Conservation (phyloP, 2,113 vertebrate species). For the Mesembrinibis cayennensis region DNA sequence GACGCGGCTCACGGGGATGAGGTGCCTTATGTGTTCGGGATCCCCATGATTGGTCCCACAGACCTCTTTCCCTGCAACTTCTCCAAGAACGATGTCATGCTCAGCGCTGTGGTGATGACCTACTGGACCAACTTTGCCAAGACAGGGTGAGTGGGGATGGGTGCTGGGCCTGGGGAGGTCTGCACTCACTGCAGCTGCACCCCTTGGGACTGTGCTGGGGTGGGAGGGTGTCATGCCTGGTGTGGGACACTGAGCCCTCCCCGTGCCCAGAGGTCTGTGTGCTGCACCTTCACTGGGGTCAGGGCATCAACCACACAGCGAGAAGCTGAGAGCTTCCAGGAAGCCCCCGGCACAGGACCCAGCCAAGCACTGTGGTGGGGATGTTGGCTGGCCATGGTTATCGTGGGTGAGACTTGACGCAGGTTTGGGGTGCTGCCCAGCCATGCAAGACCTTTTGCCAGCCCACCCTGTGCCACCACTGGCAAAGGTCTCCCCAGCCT, state of each 20-base stretch:
- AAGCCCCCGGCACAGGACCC: neutral
- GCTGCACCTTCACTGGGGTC: neutral
- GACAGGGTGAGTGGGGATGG: conserved; percentile 87
- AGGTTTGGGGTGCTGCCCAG: neutral
- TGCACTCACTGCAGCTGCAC: neutral
- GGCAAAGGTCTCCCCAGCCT: neutral
- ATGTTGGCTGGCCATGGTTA: neutral
- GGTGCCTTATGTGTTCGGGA: conserved; percentile 97
- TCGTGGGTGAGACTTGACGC: neutral
- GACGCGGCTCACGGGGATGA: conserved; percentile 97
- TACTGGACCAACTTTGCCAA: conserved; percentile 99
- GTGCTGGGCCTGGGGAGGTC: neutral
- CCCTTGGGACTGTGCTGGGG: neutral
- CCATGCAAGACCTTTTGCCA: neutral
- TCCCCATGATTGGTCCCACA: conserved; percentile 97
- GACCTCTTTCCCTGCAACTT: conserved; percentile 99
- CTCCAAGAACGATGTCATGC: conserved; percentile 98
- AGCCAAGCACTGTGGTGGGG: neutral
- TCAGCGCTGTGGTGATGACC: conserved; percentile 98
- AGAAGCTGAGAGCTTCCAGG: neutral
- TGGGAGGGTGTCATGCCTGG: neutral
- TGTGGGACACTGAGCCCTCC: neutral
- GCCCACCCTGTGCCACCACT: neutral
- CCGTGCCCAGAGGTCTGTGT: fast-evolving
- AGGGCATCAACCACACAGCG: neutral